Percentiles rank a stretch among this genome's conserved stretches.
These are phyloP conservation scores for Brachionus paranguensis DNA, from an alignment of 1,140 invertebrate genomes.

Conservation along the genomic window DNA sequence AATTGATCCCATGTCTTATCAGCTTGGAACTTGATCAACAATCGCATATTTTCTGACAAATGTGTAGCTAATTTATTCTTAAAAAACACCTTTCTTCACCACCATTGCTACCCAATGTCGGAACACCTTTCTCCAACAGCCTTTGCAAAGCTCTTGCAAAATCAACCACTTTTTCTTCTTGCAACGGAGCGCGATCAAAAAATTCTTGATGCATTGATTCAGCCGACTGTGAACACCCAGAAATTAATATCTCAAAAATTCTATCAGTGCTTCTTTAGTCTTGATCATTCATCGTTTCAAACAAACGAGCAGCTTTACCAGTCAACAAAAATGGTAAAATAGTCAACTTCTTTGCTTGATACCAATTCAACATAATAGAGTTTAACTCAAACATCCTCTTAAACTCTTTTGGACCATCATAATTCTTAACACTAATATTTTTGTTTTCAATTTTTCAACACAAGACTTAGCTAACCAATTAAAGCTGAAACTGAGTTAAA, in stretches of 20 bases:
- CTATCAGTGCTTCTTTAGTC: background rate
- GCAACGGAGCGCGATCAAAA: background rate
- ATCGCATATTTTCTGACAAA: background rate
- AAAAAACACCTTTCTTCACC: background rate
- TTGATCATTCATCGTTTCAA: background rate
- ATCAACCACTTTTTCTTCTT: background rate
- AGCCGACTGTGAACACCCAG: background rate
- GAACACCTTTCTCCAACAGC: background rate
- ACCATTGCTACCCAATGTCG: background rate
- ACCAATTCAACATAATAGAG: background rate
- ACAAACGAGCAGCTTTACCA: background rate
- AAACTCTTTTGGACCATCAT: background rate
- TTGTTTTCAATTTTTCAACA: no score
- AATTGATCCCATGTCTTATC: background rate
- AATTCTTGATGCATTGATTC: background rate
- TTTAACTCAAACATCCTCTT: background rate
- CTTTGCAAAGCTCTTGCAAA: constrained; percentile 12
- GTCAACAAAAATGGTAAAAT: background rate
- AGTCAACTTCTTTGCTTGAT: background rate
- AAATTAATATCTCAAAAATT: background rate
- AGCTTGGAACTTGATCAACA: background rate
- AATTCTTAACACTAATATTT: background rate
- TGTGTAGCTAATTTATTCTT: background rate
- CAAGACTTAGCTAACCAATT: no score
- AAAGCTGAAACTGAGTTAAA: no score